phyloP scores from a whole-genome alignment of 2,113 vertebrate genomes.

The Phylloscopus trochilus region DNA sequence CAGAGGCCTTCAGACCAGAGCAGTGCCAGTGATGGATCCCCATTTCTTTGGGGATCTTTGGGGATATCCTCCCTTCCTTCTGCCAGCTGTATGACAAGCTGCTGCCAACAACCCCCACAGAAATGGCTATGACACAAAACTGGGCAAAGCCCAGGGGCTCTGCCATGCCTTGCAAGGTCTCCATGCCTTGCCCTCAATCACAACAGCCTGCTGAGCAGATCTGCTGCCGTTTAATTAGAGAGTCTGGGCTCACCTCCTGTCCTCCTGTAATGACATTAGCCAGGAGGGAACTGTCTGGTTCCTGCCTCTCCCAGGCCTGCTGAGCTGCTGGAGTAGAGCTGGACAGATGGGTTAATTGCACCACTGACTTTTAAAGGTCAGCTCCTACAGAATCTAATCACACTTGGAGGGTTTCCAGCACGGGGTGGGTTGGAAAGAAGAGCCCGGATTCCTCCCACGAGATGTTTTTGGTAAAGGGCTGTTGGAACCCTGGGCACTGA shows the following conservation, averaged over 20 bases:
- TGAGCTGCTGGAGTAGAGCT: neutral
- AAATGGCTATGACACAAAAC: rapidly evolving
- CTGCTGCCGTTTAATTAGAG: slow-evolving; percentile 33
- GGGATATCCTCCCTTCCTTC: neutral
- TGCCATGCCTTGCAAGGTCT: neutral
- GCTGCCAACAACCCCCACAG: neutral
- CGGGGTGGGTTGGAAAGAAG: neutral
- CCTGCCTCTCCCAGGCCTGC: neutral
- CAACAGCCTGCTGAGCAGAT: neutral
- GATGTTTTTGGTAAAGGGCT: neutral
- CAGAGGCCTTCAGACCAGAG: neutral
- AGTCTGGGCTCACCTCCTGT: slow-evolving; percentile 1
- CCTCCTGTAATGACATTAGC: slow-evolving; percentile 27
- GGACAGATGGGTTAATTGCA: neutral
- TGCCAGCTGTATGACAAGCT: neutral
- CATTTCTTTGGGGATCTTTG: neutral
- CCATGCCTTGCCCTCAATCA: neutral
- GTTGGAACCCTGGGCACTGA: neutral
- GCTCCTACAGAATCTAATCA: neutral
- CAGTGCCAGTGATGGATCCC: neutral
- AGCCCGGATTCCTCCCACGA: neutral
- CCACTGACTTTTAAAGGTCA: slow-evolving; percentile 56
- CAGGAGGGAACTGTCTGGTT: slow-evolving; percentile 27
- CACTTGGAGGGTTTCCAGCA: neutral
- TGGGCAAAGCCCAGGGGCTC: neutral